Evolutionary conservation across 2,113 vertebrate species (phyloP).

Genomic region (Amia ocellicauda): DNA sequence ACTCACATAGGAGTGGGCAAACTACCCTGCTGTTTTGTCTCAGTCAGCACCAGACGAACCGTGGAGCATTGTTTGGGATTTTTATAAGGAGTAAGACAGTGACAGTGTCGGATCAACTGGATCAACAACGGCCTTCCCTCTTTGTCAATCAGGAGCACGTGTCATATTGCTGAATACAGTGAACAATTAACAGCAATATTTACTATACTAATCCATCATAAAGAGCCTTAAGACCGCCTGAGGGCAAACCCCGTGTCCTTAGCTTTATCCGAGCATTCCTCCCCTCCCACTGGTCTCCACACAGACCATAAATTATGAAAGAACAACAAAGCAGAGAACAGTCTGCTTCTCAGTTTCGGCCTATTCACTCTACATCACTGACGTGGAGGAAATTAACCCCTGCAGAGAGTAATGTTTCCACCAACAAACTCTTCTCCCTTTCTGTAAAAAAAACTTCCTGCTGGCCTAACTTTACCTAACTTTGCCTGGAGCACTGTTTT

Average conservation of each 20-base stretch:
- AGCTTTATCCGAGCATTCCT: conserved; percentile 18
- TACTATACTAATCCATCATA: conserved; percentile 8
- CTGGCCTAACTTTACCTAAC: too few relatives aligned
- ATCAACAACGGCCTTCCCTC: conserved; percentile 1
- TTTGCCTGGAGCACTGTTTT: too few relatives aligned
- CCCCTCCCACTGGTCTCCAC: conserved; percentile 22
- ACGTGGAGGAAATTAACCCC: neutral
- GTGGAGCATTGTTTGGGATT: neutral
- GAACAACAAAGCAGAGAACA: conserved; percentile 21
- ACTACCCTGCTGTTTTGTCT: too few relatives aligned
- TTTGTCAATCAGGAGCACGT: conserved; percentile 1
- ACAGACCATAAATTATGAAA: conserved; percentile 19
- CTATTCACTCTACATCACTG: conserved; percentile 2
- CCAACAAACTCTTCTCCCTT: too few relatives aligned
- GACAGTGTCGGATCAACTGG: conserved; percentile 5
- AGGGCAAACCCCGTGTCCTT: neutral
- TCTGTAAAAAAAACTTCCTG: too few relatives aligned
- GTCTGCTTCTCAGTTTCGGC: neutral
- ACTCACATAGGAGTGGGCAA: too few relatives aligned
- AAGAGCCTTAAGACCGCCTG: neutral
- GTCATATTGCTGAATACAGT: conserved; percentile 15
- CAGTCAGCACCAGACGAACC: neutral
- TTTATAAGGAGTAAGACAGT: conserved; percentile 7
- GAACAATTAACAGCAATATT: conserved; percentile 4
- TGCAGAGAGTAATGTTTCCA: neutral